Base-by-base conservation (phyloP, 1,140 invertebrate genomes). In the Neuroterus valhalla region DNA sequence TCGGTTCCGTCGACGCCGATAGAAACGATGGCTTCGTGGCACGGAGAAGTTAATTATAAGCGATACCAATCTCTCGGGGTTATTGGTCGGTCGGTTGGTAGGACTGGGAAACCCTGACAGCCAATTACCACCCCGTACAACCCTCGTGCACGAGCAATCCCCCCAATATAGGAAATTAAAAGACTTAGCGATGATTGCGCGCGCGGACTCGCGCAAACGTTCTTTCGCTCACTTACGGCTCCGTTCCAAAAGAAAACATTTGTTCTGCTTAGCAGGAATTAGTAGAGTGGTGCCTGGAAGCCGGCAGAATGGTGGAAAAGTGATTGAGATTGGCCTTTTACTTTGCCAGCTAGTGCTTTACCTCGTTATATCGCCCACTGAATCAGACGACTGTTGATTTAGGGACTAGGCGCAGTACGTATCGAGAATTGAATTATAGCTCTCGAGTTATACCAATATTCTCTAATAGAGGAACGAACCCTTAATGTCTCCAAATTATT, bases 11-110 rank as follows among this genome's bases (percentile, higher is more conserved):
- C 82, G 83, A 85, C 81, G 78, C 79, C 80, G 83, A 82, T 87
- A 85, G 86, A 88, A 89, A 87, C 86, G 88, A 85, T 83, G 88
- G 87, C 87, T 89, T 89, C 88, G 88, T 89, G 89, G 88, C 86
- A 90, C 87, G 88, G 88, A 90, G 89, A 90, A 90, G 89, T 90
- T 90, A 90, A 90, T 90, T 90, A 90, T 90, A 90, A 89, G 87
- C 88, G 89, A 90, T 90, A 89, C 88, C 87, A 89, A 90, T 90
- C 89, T 90, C 87, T 89, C 86, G 84, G 85, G 88, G 88, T 90
- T 89, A 88, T 88, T 89, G 88, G 88, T 80, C 77, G 78, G 75
- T 76, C 75, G 83, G 82, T 84, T 85, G 82, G 86, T 86, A 88
- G 85, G 82, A 88, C 84, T 88, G 86, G 85, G 86, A 89, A 89